Evolutionary conservation across 2,888 invertebrate genomes (phyloP).

Genomic region (Ophion costatus): DNA sequence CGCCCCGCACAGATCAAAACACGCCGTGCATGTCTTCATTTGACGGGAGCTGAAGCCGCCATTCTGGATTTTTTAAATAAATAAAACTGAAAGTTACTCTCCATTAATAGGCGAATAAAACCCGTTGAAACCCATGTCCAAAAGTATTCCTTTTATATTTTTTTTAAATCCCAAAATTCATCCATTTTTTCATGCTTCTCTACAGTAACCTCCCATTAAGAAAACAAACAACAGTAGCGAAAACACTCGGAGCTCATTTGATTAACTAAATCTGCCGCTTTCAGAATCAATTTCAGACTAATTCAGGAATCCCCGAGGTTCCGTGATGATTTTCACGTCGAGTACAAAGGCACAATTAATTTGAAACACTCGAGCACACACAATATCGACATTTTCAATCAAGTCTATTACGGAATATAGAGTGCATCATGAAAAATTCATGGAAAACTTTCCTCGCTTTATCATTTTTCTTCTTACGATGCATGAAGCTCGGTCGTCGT

Average conservation of each 20-base stretch:
- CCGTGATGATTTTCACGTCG: neutral
- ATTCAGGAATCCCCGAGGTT: neutral
- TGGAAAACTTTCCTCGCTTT: slow-evolving; percentile 38
- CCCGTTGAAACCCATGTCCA: no score
- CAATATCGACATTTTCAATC: slow-evolving; percentile 23
- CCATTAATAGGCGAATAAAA: no score
- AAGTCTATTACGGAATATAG: slow-evolving; percentile 27
- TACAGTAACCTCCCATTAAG: neutral
- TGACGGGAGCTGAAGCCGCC: no score
- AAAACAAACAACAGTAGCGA: neutral
- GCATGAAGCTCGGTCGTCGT: slow-evolving; percentile 27
- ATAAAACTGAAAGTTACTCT: no score
- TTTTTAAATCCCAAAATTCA: no score
- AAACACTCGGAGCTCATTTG: neutral
- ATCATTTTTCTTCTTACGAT: slow-evolving; percentile 23
- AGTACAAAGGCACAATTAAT: slow-evolving; percentile 31
- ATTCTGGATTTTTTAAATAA: no score
- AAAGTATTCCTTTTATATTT: no score
- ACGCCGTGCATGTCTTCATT: no score
- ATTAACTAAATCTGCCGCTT: neutral
- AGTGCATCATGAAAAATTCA: slow-evolving; percentile 42
- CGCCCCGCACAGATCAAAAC: no score
- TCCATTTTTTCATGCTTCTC: no score
- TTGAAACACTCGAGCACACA: slow-evolving; percentile 3
- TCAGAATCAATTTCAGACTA: neutral